Percentiles rank a stretch among this genome's conserved stretches.
These are phyloP conservation scores for Momotus momota DNA, from an alignment of 2,797 vertebrate species.

Conservation along the genomic window DNA sequence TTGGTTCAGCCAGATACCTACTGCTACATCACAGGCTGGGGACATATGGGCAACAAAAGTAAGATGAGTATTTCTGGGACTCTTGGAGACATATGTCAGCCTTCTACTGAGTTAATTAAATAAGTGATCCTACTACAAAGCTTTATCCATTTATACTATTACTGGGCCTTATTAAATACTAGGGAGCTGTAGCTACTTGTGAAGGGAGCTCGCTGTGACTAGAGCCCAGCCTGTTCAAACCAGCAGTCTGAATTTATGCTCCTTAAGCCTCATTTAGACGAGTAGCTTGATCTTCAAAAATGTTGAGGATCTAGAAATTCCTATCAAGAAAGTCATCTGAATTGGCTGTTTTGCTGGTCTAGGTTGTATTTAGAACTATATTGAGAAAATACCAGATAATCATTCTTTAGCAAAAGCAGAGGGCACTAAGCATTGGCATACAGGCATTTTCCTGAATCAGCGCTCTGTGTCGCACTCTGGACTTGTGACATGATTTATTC, in stretches of 20 bases:
- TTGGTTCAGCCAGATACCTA: constrained; percentile 87
- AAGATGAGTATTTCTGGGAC: constrained; percentile 60
- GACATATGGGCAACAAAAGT: constrained; percentile 95
- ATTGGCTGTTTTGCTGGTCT: background rate
- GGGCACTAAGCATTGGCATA: background rate
- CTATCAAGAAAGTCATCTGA: background rate
- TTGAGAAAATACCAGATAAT: background rate
- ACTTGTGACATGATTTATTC: background rate
- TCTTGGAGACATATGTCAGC: background rate
- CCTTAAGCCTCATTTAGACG: background rate
- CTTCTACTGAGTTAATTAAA: background rate
- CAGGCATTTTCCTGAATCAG: background rate
- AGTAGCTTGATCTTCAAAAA: background rate
- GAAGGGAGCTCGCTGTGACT: background rate
- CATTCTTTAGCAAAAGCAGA: background rate
- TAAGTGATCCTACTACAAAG: background rate
- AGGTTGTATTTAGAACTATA: background rate
- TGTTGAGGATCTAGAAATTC: background rate
- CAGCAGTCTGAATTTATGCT: background rate
- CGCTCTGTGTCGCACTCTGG: background rate
- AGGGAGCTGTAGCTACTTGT: background rate
- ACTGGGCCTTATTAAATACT: background rate
- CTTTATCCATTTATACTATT: background rate
- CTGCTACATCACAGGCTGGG: constrained; percentile 97
- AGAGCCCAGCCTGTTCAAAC: background rate